A percentile compares a stretch with the other conserved stretches of the same genome.
phyloP scores from a whole-genome alignment of 2,797 vertebrate species.

The Rhinophrynus dorsalis region DNA sequence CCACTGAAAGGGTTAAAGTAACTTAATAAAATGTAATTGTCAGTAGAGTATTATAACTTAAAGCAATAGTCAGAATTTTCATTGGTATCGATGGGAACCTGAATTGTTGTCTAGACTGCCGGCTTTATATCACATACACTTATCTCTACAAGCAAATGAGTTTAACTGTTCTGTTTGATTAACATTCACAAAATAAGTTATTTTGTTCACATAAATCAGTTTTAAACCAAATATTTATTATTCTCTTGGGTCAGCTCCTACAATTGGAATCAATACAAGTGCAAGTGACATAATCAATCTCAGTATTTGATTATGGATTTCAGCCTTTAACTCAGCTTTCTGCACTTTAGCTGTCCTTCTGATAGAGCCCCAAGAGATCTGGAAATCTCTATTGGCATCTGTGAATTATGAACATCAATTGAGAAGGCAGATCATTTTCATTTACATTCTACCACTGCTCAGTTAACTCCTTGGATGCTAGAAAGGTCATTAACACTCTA shows the following conservation, averaged over 20 bases:
- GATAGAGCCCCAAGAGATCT: constrained; percentile 60
- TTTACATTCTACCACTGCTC: constrained; percentile 53
- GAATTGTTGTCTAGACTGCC: too few relatives aligned
- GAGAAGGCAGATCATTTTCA: constrained; percentile 62
- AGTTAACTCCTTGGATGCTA: too few relatives aligned
- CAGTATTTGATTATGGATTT: constrained; percentile 82
- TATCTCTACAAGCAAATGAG: constrained; percentile 68
- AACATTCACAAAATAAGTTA: constrained; percentile 72
- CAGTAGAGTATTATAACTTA: too few relatives aligned
- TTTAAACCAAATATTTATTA: constrained; percentile 75
- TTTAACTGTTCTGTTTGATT: constrained; percentile 75
- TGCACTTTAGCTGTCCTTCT: constrained; percentile 63
- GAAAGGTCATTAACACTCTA: background rate
- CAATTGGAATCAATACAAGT: constrained; percentile 81
- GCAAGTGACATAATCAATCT: constrained; percentile 81
- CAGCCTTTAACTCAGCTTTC: constrained; percentile 54
- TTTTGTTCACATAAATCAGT: constrained; percentile 79
- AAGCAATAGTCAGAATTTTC: too few relatives aligned
- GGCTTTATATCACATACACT: too few relatives aligned
- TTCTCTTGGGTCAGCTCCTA: constrained; percentile 71
- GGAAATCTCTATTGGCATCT: constrained; percentile 66
- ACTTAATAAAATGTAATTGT: too few relatives aligned
- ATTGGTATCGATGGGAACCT: too few relatives aligned
- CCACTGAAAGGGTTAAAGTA: too few relatives aligned
- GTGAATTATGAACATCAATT: constrained; percentile 65